Evolutionary conservation across 2,888 invertebrate species (phyloP).

Genomic region (Ferrisia virgata): DNA sequence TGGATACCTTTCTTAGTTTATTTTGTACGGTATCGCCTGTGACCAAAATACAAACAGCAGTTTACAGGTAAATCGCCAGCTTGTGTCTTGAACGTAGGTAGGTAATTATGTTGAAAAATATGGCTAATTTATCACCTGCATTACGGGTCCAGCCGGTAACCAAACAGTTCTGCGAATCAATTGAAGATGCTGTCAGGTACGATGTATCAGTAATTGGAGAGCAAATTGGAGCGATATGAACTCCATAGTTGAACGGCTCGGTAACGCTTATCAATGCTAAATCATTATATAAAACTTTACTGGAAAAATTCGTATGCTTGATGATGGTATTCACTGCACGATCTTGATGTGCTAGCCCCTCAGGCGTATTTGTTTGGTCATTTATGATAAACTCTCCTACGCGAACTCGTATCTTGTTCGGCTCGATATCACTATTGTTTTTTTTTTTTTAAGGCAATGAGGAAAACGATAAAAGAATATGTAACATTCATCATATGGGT

Average conservation of each 20-base stretch:
- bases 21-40: slow-evolving; percentile 56
- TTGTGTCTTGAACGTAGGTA: too few species aligned
- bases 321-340: slow-evolving; percentile 56
- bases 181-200: slow-evolving; percentile 49
- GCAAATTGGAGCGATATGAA: slow-evolving; percentile 70
- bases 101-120: too few species aligned
- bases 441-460: too few species aligned
- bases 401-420: slow-evolving; percentile 55
- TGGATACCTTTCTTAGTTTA: slow-evolving; percentile 66
- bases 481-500: too few species aligned
- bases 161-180: slow-evolving; percentile 58
- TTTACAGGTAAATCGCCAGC: too few species aligned
- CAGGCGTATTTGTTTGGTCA: slow-evolving; percentile 62
- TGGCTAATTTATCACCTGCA: slow-evolving; percentile 65
- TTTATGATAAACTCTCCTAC: slow-evolving; percentile 85
- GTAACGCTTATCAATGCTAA: slow-evolving; percentile 63
- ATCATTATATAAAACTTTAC: slow-evolving; percentile 64
- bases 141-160: slow-evolving; percentile 67
- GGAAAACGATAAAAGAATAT: too few species aligned
- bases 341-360: slow-evolving; percentile 67
- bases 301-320: slow-evolving; percentile 59
- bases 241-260: slow-evolving; percentile 59
- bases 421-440: slow-evolving; percentile 27
- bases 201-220: slow-evolving; percentile 60
- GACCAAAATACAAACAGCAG: too few species aligned